Percentiles rank a stretch among this genome's conserved stretches.
Conservation (phyloP, 2,888 invertebrate genomes). For the Agriotes lineatus region DNA sequence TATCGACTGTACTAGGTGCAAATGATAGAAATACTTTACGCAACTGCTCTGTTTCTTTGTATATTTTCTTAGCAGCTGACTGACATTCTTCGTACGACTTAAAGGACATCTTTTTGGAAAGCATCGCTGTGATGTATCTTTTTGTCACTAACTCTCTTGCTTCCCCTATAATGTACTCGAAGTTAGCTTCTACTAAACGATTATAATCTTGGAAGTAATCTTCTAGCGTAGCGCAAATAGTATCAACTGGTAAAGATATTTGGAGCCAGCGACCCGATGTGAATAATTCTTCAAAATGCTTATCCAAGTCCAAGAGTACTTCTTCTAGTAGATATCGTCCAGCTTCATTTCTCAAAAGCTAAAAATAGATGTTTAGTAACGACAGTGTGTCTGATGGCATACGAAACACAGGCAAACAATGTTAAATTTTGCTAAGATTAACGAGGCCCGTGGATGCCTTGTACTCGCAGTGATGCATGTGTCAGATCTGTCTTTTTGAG, state of each 20-base stretch:
- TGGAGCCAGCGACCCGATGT: slow-evolving; percentile 84
- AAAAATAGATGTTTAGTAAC: no score
- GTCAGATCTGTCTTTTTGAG: no score
- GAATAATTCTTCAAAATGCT: slow-evolving; percentile 91
- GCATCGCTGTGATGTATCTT: slow-evolving; percentile 90
- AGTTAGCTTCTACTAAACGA: slow-evolving; percentile 88
- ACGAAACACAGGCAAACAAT: no score
- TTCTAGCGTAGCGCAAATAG: slow-evolving; percentile 93
- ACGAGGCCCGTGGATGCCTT: no score
- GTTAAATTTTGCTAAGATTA: no score
- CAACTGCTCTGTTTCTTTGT: slow-evolving; percentile 87
- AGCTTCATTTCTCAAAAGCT: slow-evolving; percentile 82
- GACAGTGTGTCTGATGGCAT: no score
- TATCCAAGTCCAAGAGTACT: slow-evolving; percentile 91
- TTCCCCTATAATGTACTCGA: slow-evolving; percentile 88
- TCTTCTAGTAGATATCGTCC: slow-evolving; percentile 87
- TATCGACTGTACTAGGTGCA: slow-evolving; percentile 75
- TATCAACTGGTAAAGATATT: slow-evolving; percentile 82
- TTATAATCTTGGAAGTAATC: slow-evolving; percentile 97
- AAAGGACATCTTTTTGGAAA: slow-evolving; percentile 87
- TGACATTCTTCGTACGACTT: slow-evolving; percentile 89
- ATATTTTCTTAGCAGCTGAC: slow-evolving; percentile 86
- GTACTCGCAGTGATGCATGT: no score
- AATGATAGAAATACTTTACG: slow-evolving; percentile 83
- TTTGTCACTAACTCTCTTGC: slow-evolving; percentile 89